A percentile compares a stretch with the other conserved stretches of the same genome.
phyloP scores from a whole-genome alignment of 2,888 invertebrate genomes.

The Drosophila subquinaria region DNA sequence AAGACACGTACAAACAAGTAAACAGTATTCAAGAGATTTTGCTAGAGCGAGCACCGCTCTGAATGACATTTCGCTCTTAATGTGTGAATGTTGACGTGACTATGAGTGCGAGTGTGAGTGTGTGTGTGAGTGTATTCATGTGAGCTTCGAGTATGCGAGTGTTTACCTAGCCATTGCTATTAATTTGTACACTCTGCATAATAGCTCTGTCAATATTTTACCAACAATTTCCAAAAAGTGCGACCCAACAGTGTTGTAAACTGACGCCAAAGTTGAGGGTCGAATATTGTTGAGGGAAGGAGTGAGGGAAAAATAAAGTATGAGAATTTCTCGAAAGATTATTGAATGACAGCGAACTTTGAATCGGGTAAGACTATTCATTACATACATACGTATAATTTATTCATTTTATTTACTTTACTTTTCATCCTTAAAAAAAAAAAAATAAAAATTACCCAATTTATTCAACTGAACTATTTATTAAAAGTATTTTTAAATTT shows the following conservation, averaged over 20 bases:
- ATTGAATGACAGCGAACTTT: background rate
- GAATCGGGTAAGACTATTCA: background rate
- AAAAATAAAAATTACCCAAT: no score
- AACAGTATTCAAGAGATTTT: slow-evolving; percentile 73
- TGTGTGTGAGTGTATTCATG: slow-evolving; percentile 35
- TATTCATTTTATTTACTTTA: no score
- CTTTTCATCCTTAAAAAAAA: no score
- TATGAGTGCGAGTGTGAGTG: slow-evolving; percentile 2
- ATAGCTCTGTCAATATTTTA: slow-evolving; percentile 77
- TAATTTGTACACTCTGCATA: slow-evolving; percentile 74
- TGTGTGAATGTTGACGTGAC: slow-evolving; percentile 16
- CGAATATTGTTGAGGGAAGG: background rate
- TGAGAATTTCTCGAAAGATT: background rate
- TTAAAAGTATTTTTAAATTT: no score
- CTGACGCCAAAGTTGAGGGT: slow-evolving; percentile 26
- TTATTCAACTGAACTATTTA: no score
- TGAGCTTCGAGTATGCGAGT: slow-evolving; percentile 40
- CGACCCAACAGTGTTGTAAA: slow-evolving; percentile 44
- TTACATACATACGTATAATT: background rate
- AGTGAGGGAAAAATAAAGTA: background rate
- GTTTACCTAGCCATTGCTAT: slow-evolving; percentile 71
- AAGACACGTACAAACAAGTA: slow-evolving; percentile 73
- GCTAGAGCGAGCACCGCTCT: slow-evolving; percentile 45
- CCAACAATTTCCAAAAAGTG: slow-evolving; percentile 66
- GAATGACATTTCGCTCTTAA: slow-evolving; percentile 54